Conservation (phyloP, 2,888 invertebrate species). For the Eupithecia subfuscata region DNA sequence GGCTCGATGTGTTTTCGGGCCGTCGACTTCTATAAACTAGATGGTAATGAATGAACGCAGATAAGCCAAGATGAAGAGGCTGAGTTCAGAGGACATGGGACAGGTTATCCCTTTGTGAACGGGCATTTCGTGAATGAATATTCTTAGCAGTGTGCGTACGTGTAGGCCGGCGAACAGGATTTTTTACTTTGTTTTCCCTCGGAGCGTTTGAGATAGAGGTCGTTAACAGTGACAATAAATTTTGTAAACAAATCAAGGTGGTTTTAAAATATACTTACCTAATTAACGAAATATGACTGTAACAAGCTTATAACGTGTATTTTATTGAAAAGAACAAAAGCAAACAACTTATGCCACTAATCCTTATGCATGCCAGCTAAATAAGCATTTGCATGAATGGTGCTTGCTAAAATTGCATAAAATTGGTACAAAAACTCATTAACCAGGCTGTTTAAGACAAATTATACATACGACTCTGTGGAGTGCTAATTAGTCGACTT, state of each 20-base stretch:
- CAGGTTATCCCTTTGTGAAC: slow-evolving; percentile 73
- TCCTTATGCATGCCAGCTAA: slow-evolving; percentile 39
- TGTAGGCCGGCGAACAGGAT: slow-evolving; percentile 35
- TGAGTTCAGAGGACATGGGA: slow-evolving; percentile 70
- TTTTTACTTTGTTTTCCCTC: slow-evolving; percentile 6
- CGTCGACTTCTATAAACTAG: slow-evolving; percentile 82
- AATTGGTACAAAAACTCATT: slow-evolving; percentile 53
- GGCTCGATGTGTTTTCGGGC: slow-evolving; percentile 80
- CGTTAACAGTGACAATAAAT: slow-evolving; percentile 32
- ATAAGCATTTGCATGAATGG: slow-evolving; percentile 45
- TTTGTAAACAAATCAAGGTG: neutral
- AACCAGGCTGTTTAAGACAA: slow-evolving; percentile 52
- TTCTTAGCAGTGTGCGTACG: slow-evolving; percentile 49
- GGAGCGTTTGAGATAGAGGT: slow-evolving; percentile 1
- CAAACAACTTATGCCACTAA: slow-evolving; percentile 24
- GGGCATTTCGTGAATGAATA: slow-evolving; percentile 58
- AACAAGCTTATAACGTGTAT: neutral
- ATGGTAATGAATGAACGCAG: slow-evolving; percentile 83
- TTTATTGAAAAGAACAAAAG: neutral
- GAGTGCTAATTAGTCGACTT: slow-evolving; percentile 51
- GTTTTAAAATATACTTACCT: neutral
- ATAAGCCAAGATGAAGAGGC: slow-evolving; percentile 77
- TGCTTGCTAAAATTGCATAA: slow-evolving; percentile 53
- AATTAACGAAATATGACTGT: neutral
- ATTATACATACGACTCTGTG: slow-evolving; percentile 51